A percentile compares a stretch with the other conserved stretches of the same genome.
phyloP scores from a whole-genome alignment of 2,888 invertebrate genomes.

The Melangyna quadrimaculata region DNA sequence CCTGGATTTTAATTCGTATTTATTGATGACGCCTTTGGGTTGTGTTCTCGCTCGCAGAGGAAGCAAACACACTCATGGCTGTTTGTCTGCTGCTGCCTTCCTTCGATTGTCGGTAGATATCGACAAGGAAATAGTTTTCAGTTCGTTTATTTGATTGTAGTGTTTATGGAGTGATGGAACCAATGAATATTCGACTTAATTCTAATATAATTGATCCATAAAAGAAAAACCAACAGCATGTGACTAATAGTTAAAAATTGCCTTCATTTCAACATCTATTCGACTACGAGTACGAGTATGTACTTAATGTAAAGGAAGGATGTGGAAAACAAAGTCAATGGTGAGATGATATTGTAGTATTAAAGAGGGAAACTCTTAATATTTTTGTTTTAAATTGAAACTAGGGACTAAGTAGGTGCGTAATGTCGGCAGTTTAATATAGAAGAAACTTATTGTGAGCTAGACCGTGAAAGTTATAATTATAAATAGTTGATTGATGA shows the following conservation, averaged over 20 bases:
- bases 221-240: conserved; percentile 49
- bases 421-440: background rate
- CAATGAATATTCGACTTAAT: conserved; percentile 35
- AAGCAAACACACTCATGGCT: conserved; percentile 22
- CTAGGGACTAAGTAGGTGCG: background rate
- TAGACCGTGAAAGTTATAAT: conserved; percentile 6
- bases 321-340: background rate
- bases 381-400: background rate
- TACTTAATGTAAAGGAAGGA: background rate
- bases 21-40: conserved; percentile 55
- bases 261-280: background rate
- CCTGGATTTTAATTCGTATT: conserved; percentile 69
- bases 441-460: background rate
- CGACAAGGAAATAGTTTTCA: conserved; percentile 21
- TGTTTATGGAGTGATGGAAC: conserved; percentile 53
- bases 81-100: background rate
- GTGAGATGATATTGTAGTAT: background rate
- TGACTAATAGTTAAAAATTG: conserved; percentile 65
- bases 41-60: background rate
- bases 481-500: background rate
- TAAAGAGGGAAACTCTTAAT: background rate
- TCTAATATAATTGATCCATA: conserved; percentile 63
- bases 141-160: conserved; percentile 40
- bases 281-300: background rate
- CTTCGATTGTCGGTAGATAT: background rate